A percentile compares a stretch with the other conserved stretches of the same genome.
phyloP scores from a whole-genome alignment of 1,140 invertebrate species.

The Bombus superbus region DNA sequence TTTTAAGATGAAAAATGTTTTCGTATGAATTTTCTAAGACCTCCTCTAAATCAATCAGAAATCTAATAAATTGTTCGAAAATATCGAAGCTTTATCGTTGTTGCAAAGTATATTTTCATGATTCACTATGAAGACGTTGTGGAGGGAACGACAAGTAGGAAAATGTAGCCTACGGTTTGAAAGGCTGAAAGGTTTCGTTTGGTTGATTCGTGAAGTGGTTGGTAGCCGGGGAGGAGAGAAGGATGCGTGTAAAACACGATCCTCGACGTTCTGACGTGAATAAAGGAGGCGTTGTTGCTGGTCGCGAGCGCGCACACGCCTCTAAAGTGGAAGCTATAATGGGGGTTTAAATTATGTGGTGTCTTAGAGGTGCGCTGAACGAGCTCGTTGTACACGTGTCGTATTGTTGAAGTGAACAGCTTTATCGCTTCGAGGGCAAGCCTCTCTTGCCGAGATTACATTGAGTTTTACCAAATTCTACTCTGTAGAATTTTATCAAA shows the following conservation, averaged over 20 bases:
- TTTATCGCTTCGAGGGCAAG: conserved; percentile 2
- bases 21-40: neutral
- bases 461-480: neutral
- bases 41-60: neutral
- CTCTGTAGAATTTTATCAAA: too few species aligned
- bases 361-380: conserved; percentile 33
- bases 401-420: conserved; percentile 24
- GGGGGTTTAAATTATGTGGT: conserved; percentile 38
- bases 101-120: neutral
- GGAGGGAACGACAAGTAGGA: neutral
- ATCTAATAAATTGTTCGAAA: neutral
- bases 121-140: neutral
- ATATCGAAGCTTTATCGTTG: neutral
- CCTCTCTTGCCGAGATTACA: neutral
- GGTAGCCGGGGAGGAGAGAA: conserved; percentile 8
- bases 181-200: conserved; percentile 13
- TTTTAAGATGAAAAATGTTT: neutral
- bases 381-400: conserved; percentile 32
- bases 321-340: conserved; percentile 27
- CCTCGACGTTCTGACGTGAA: conserved; percentile 34
- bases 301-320: conserved; percentile 2
- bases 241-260: conserved; percentile 38
- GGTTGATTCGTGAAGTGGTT: conserved; percentile 16
- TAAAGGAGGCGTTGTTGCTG: conserved; percentile 41
- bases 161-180: neutral